phyloP scores from a whole-genome alignment of 2,888 invertebrate genomes.

The Antheraea assamensis region DNA sequence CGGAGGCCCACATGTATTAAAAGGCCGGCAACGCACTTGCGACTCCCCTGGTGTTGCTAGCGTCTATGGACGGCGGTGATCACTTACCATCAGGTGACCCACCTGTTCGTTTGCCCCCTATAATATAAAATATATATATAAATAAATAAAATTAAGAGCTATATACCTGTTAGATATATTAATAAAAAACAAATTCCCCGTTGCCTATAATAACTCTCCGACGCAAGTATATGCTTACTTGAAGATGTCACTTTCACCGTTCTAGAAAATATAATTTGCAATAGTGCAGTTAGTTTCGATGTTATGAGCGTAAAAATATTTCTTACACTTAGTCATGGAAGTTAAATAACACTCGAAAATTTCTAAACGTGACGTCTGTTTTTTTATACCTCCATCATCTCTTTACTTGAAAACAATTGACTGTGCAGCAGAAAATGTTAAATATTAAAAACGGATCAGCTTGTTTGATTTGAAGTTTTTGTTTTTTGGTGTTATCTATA shows the following conservation, averaged over 20 bases:
- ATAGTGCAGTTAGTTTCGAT: slow-evolving; percentile 14
- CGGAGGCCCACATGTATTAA: too few species aligned
- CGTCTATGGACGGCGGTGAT: too few species aligned
- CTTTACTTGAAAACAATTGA: neutral
- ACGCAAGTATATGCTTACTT: neutral
- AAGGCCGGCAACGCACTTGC: too few species aligned
- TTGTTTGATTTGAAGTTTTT: neutral
- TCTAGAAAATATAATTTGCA: slow-evolving; percentile 22
- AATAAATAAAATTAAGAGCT: neutral
- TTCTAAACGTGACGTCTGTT: neutral
- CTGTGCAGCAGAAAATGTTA: neutral
- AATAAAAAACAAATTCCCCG: neutral
- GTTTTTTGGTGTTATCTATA: too few species aligned
- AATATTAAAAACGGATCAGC: neutral
- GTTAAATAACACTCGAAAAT: slow-evolving; percentile 13
- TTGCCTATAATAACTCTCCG: neutral
- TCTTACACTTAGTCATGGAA: slow-evolving; percentile 12
- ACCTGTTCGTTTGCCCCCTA: too few species aligned
- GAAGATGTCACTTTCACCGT: slow-evolving; percentile 17
- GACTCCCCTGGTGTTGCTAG: too few species aligned
- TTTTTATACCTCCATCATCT: neutral
- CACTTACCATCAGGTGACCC: too few species aligned
- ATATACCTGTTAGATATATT: neutral
- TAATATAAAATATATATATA: too few species aligned
- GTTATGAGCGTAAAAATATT: neutral